These are phyloP conservation scores for Therioaphis trifolii DNA, from an alignment of 2,888 invertebrate species.

Conservation along the genomic window DNA sequence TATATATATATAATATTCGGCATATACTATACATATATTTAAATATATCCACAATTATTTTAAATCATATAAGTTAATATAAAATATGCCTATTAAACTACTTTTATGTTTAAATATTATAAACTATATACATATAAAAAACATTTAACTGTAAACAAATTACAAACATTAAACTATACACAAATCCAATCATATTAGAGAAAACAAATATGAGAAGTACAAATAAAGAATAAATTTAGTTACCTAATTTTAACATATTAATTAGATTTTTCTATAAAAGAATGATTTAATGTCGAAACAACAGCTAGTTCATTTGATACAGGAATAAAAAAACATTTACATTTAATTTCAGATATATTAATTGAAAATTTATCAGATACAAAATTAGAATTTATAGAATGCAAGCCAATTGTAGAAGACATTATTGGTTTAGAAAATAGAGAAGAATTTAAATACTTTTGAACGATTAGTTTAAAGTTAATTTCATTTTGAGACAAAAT, in stretches of 20 bases:
- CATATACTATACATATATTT: no score
- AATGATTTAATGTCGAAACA: conserved; percentile 16
- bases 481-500: not conserved
- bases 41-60: no score
- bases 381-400: not conserved
- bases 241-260: not conserved
- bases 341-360: conserved; percentile 1
- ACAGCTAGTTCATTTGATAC: not conserved
- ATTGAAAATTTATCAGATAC: not conserved
- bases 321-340: conserved; percentile 16
- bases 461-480: not conserved
- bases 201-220: not conserved
- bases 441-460: conserved; percentile 1
- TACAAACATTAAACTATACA: no score
- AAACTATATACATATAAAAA: no score
- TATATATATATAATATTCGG: no score
- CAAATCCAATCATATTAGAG: no score
- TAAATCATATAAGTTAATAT: no score
- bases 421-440: conserved; percentile 1
- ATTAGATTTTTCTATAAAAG: not conserved
- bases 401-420: not conserved
- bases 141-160: no score
- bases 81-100: no score
- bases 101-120: no score
- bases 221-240: not conserved